Base-by-base conservation (phyloP, 2,797 vertebrate genomes). In the Sylvilagus floridanus region DNA sequence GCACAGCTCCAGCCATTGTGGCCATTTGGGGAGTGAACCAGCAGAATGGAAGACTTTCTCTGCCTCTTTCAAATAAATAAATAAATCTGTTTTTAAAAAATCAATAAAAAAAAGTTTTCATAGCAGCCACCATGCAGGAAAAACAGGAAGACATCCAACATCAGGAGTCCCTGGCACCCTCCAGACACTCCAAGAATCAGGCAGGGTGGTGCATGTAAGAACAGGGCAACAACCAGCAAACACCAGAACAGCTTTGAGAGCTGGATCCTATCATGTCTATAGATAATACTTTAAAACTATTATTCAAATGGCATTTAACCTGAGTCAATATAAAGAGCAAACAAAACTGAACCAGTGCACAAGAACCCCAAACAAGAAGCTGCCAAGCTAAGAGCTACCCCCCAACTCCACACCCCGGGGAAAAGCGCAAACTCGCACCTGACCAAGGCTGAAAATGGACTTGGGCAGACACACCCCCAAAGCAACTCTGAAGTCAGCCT, bases 111-210 rank as follows among this genome's bases (percentile, higher is more conserved):
- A 62, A 79, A 73, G 42, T 24, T 35, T 42, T 88, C 78, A 52
- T 68, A 91, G 72, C 88, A 95, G 69, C 30, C 17, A 50, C 8
- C 5, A 30, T 19, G 17, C 11, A 16, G 14, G 32, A 26, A 90
- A 69, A 78, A 26, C 50, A 35, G 82, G 71, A 95, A 77, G 79
- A 14, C 63, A 84, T 57, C 79, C 71, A 93, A 14, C 37, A 21
- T 47, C 72, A 26, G 50, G 52, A 73, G 47, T 54, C 73, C 54
- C 83, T 4, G 13, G 69, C 19, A 37, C 26, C 76, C 11, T 81
- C 84, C 35, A 65, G n/a, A 68, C 7, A 11, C 10, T 71, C 84
- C 8, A 8, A 77, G 66, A 81, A 92, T 0, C 30, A 5, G 19
- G 19, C 2, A 37, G 84, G 71, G 30, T 22, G 62, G 10, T 52